Evolutionary conservation across 2,888 invertebrate genomes (phyloP).

Genomic region (Lasioglossum calceatum): DNA sequence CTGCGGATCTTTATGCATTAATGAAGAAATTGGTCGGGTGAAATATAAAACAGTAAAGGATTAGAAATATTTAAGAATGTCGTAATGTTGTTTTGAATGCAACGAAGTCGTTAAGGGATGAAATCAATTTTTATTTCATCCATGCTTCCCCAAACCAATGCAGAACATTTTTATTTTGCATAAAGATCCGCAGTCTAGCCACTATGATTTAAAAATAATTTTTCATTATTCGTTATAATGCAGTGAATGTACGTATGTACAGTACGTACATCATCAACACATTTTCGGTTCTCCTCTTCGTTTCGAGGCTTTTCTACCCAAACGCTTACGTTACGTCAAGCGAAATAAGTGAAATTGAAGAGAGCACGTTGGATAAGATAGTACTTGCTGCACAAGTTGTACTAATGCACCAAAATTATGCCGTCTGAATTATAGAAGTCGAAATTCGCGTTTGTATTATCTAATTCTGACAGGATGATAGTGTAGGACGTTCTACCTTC

Average conservation of each 20-base stretch:
- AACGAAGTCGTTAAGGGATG: too few relatives aligned
- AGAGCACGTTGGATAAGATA: neutral
- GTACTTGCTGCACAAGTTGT: neutral
- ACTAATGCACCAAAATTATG: neutral
- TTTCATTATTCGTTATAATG: neutral
- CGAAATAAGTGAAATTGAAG: conserved; percentile 8
- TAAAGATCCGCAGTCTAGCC: too few relatives aligned
- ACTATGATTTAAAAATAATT: neutral
- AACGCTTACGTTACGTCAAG: neutral
- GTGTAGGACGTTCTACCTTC: neutral
- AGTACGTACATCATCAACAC: neutral
- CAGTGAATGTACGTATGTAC: neutral
- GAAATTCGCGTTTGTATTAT: conserved; percentile 4
- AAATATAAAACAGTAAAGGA: too few relatives aligned
- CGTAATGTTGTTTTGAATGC: too few relatives aligned
- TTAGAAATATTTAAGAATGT: too few relatives aligned
- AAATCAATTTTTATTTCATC: too few relatives aligned
- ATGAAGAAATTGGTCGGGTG: too few relatives aligned
- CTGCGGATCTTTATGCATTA: too few relatives aligned
- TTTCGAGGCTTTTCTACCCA: neutral
- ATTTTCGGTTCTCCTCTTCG: neutral
- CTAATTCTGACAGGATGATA: neutral
- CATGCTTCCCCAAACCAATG: too few relatives aligned
- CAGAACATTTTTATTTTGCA: too few relatives aligned
- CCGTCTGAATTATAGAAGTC: conserved; percentile 1